Evolutionary conservation across 2,888 invertebrate species (phyloP), one percentile per base, ranked within the genome.

Genomic region (Apeira syringaria): DNA sequence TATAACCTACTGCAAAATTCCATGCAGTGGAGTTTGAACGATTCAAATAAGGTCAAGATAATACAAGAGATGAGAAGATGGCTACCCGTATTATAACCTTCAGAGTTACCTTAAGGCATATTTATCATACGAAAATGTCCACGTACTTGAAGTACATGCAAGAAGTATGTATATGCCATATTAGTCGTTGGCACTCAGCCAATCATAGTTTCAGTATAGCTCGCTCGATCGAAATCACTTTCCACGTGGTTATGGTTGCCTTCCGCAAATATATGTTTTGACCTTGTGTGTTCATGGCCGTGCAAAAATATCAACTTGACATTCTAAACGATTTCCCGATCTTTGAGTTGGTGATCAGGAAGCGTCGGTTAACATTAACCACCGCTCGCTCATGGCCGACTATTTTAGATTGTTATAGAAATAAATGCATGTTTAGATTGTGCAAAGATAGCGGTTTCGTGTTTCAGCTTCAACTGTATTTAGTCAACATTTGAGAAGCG

Each of bases 261-360:
- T 71, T 63, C 69, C 65, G 76, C 76, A 79, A 79, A 46, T 78
- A 81, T 80, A 70, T 68, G 65, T 61, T 53, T 47, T 64, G 81
- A 75, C 88, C 88, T 88, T 87, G 85, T 74, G 65, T 71, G 58
- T 79, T 83, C 87, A 86, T 66, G 85, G 87, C 67, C 84, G 76
- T 68, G 83, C 85, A 82, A 86, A 88, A 88, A 87, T 88, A 88
- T 80, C 83, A 78, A 81, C 76, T 75, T 85, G 82, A 85, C 85
- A 86, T 86, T 86, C 84, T 81, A 85, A 79, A 80, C 73, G 78
- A 80, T 85, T 85, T 83, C 80, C 83, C 83, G 83, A 85, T 85
- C 79, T 78, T 77, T 73, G 71, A 77, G 79, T 79, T 74, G 78
- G 75, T 80, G 75, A 84, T 86, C 84, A 87, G 87, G 87, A 87